Conservation (phyloP, 1,140 invertebrate species). For the Platorchestia sp. region DNA sequence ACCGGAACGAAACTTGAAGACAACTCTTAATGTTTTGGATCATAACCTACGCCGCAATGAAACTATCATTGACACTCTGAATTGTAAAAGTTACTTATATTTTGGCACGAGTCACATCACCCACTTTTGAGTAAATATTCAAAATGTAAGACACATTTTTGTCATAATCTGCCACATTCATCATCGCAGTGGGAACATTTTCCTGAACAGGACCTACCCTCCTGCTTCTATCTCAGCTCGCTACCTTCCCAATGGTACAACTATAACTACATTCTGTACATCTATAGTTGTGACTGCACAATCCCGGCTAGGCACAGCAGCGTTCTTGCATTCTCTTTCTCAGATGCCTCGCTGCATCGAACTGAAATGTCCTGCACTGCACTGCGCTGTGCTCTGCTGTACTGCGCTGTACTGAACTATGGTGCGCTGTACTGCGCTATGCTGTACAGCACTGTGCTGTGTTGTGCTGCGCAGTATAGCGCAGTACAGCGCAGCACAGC, state of each 20-base stretch:
- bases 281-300: not conserved
- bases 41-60: not conserved
- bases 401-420: not conserved
- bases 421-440: no score
- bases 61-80: not conserved
- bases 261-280: not conserved
- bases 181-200: not conserved
- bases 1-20: not conserved
- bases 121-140: not conserved
- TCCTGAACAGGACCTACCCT: not conserved
- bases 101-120: not conserved
- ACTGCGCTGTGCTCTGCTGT: not conserved
- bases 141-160: not conserved
- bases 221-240: not conserved
- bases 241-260: not conserved
- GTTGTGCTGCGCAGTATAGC: not conserved
- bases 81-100: not conserved
- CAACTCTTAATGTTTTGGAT: not conserved
- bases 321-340: no score
- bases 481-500: no score
- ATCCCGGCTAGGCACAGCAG: not conserved
- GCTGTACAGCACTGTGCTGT: not conserved
- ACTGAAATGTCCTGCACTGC: not conserved
- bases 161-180: not conserved
- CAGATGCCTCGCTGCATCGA: not conserved